A percentile compares a stretch with the other conserved stretches of the same genome.
phyloP scores from a whole-genome alignment of 2,113 vertebrate genomes.

The Oryzias javanicus region DNA sequence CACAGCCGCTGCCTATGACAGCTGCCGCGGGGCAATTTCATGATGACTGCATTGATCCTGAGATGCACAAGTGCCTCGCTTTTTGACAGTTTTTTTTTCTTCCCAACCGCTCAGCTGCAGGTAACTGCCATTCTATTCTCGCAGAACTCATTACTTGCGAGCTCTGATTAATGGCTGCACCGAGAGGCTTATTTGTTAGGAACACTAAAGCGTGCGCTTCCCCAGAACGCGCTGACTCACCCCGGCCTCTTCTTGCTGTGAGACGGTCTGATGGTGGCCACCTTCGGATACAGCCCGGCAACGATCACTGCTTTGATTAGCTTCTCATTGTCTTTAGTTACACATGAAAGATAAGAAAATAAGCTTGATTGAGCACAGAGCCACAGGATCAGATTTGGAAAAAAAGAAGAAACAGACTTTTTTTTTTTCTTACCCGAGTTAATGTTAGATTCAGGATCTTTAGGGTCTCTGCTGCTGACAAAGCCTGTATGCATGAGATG shows the following conservation, averaged over 20 bases:
- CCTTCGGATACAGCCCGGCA: conserved; percentile 96
- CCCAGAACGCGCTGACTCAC: conserved; percentile 77
- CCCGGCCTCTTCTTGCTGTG: conserved; percentile 88
- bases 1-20: conserved; percentile 39
- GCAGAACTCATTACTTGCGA: conserved; percentile 7
- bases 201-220: conserved; percentile 24
- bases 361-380: background rate
- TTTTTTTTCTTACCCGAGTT: conserved; percentile 84
- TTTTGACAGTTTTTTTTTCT: conserved; percentile 28
- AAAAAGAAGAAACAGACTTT: background rate
- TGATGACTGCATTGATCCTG: conserved; percentile 51
- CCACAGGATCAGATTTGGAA: background rate
- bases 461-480: conserved; percentile 87
- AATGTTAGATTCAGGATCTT: conserved; percentile 88
- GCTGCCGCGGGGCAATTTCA: conserved; percentile 35
- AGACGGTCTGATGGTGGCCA: conserved; percentile 90
- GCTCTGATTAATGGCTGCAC: conserved; percentile 16
- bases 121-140: conserved; percentile 24
- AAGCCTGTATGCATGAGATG: conserved; percentile 91
- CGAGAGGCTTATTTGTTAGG: conserved; percentile 13
- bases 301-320: conserved; percentile 97
- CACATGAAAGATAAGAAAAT: background rate
- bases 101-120: conserved; percentile 23
- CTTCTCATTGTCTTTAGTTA: conserved; percentile 89
- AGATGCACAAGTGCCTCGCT: conserved; percentile 16